Conservation (phyloP, 1,140 invertebrate genomes). For the Vanessa atalanta region DNA sequence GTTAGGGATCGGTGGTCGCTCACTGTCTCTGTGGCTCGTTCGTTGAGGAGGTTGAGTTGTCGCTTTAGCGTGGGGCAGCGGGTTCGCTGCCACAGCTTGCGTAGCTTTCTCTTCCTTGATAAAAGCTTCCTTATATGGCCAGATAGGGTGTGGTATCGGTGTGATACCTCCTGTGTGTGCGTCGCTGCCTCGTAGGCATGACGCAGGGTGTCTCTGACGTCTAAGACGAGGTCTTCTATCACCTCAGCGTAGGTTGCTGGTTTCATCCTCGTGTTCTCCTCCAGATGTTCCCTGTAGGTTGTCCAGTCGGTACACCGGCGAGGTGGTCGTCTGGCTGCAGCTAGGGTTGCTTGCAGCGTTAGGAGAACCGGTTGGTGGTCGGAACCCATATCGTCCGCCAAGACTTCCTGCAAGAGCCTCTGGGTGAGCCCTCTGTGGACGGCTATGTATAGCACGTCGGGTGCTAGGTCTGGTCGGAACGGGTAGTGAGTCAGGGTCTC, state of each 20-base stretch:
- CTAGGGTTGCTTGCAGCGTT: neutral
- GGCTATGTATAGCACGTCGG: conserved; percentile 23
- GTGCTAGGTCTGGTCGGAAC: neutral
- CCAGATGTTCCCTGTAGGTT: neutral
- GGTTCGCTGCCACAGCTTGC: neutral
- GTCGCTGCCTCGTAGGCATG: neutral
- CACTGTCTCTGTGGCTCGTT: neutral
- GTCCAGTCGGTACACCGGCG: neutral
- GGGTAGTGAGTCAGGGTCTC: conserved; percentile 17
- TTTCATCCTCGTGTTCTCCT: neutral
- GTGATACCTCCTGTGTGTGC: neutral
- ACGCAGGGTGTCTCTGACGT: neutral
- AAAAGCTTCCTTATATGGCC: neutral
- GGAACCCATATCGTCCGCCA: conserved; percentile 17
- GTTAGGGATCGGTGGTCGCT: neutral
- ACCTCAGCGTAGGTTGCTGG: neutral
- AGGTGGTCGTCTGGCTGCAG: neutral
- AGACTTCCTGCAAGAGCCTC: neutral
- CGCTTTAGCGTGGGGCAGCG: neutral
- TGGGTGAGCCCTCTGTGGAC: conserved; percentile 4
- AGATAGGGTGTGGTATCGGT: neutral
- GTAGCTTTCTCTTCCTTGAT: neutral
- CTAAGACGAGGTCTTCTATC: neutral
- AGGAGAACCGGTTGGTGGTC: conserved; percentile 11
- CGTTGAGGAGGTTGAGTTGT: neutral